These are phyloP conservation scores for Rhinopomastus cyanomelas DNA, from an alignment of 2,113 vertebrate species.

Conservation along the genomic window DNA sequence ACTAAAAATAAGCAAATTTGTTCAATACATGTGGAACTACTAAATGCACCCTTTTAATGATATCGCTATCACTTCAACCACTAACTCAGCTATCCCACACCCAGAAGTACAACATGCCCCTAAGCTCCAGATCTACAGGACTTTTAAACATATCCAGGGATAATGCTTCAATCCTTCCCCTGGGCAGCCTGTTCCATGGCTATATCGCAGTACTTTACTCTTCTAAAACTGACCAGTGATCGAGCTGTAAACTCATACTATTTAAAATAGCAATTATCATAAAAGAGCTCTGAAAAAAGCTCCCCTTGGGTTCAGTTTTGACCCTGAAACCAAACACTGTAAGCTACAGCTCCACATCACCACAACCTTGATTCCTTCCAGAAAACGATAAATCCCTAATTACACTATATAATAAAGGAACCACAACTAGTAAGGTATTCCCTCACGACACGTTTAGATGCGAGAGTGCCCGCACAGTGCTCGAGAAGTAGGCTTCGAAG, in stretches of 20 bases:
- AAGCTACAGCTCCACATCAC: neutral
- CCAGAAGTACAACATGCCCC: too few relatives aligned
- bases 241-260: too few relatives aligned
- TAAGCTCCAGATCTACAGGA: too few relatives aligned
- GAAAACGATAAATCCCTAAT: neutral
- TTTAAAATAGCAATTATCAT: neutral
- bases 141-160: too few relatives aligned
- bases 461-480: neutral
- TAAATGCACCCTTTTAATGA: neutral
- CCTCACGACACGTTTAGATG: accelerated
- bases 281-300: neutral
- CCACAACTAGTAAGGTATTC: accelerated
- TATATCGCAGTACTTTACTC: neutral
- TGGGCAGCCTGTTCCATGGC: too few relatives aligned
- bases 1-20: neutral
- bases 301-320: neutral
- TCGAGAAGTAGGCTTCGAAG: too few relatives aligned
- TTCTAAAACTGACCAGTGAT: neutral
- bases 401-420: accelerated
- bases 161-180: too few relatives aligned
- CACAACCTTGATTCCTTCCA: neutral
- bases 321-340: neutral
- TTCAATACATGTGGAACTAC: neutral
- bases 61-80: too few relatives aligned
- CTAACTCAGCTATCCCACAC: too few relatives aligned